Evolutionary conservation across 64 coral and sea anemone genomes (phyloP).

Genomic region (Montipora efflorescens): DNA sequence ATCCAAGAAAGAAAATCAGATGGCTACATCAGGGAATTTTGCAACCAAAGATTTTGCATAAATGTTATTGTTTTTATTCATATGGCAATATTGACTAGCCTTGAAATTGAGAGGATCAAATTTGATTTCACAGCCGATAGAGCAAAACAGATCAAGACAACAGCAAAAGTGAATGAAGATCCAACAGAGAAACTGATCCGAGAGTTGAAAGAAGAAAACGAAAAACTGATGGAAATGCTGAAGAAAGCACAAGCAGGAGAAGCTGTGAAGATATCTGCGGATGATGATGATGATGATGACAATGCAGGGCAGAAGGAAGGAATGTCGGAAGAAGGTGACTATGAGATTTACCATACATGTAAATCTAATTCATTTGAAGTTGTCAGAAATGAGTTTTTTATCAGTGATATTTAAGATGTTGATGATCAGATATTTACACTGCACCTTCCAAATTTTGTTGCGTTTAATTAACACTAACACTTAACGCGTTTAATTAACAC

Average conservation of each 20-base stretch:
- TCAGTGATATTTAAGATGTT: too few species aligned
- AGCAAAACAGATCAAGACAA: conserved; percentile 97
- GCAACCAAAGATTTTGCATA: too few species aligned
- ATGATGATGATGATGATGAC: conserved; percentile 89
- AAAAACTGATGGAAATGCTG: conserved; percentile 90
- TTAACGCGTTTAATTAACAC: background rate
- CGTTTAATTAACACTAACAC: too few species aligned
- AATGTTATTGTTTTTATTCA: too few species aligned
- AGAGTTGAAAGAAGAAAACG: conserved; percentile 92
- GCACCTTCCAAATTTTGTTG: too few species aligned
- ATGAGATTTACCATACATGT: background rate
- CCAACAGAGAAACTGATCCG: conserved; percentile 97
- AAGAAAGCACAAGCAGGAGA: conserved; percentile 83
- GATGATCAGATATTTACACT: too few species aligned
- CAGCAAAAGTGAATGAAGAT: conserved; percentile 93
- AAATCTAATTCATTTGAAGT: too few species aligned
- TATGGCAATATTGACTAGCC: too few species aligned
- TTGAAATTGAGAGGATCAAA: too few species aligned
- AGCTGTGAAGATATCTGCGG: conserved; percentile 65
- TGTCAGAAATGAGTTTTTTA: too few species aligned
- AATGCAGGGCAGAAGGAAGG: conserved; percentile 46
- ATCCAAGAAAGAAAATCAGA: background rate
- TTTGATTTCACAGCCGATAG: conserved; percentile 74
- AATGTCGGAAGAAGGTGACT: conserved; percentile 80
- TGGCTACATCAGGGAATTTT: too few species aligned